Evolutionary conservation across 2,113 vertebrate genomes (phyloP).

Genomic region (Ailurus styani): DNA sequence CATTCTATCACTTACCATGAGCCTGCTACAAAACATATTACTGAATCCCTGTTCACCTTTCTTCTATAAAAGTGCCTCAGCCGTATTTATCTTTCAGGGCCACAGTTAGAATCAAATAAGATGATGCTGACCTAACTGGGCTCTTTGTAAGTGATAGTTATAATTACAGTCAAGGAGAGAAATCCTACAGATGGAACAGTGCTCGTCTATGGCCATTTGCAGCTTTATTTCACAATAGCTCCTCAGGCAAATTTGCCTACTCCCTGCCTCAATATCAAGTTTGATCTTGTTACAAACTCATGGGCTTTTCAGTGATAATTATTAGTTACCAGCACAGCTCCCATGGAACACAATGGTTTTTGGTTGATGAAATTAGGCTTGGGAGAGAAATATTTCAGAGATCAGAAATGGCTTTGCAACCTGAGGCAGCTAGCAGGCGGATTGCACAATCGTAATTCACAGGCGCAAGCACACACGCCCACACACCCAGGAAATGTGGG

Average conservation of each 20-base stretch:
- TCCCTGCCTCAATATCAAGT: neutral
- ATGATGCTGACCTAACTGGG: neutral
- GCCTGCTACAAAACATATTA: neutral
- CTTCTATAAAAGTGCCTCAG: neutral
- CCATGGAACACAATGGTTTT: neutral
- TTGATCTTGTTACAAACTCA: constrained; percentile 38
- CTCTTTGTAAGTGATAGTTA: neutral
- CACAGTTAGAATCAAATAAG: neutral
- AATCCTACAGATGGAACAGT: neutral
- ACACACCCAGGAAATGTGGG: constrained; percentile 73
- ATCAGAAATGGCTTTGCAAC: constrained; percentile 47
- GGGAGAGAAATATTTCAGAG: constrained; percentile 19
- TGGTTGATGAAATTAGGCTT: constrained; percentile 32
- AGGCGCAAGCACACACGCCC: constrained; percentile 46
- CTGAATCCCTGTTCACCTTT: neutral
- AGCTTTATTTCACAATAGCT: constrained; percentile 28
- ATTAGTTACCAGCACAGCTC: neutral
- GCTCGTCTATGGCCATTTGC: neutral
- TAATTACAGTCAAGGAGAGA: neutral
- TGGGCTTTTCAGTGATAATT: constrained; percentile 5
- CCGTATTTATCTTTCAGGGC: neutral
- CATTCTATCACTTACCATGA: neutral
- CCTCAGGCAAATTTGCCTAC: constrained; percentile 19
- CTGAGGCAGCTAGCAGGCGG: neutral
- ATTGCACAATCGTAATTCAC: constrained; percentile 63